Conservation (phyloP, 2,113 vertebrate genomes). For the Scortum barcoo region DNA sequence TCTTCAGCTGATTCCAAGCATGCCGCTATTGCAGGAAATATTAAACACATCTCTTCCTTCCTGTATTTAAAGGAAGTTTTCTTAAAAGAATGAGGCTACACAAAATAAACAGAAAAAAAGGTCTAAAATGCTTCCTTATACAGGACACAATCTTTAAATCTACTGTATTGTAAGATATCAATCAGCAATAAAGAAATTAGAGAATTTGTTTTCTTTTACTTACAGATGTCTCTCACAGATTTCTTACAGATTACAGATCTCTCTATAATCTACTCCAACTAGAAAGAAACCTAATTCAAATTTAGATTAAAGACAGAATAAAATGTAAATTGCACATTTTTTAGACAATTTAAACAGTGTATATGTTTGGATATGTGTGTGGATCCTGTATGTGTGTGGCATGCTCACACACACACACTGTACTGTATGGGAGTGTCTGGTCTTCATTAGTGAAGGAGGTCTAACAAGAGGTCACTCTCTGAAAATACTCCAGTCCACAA, state of each 20-base stretch:
- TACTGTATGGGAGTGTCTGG: slow-evolving; percentile 41
- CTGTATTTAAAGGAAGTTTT: not conserved
- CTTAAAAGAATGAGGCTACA: not conserved
- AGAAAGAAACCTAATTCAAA: not conserved
- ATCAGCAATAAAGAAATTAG: not conserved
- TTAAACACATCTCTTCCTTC: not conserved
- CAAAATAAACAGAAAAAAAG: not conserved
- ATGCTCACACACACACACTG: not conserved
- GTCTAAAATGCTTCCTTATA: not conserved
- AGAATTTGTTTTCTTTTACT: not conserved
- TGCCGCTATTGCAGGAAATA: not conserved
- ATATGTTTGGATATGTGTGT: not conserved
- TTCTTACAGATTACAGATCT: not conserved
- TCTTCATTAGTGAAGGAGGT: slow-evolving; percentile 61
- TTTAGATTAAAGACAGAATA: not conserved
- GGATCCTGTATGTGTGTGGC: slow-evolving; percentile 1
- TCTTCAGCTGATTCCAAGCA: slow-evolving; percentile 3
- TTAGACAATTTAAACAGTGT: not conserved
- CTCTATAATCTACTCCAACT: not conserved
- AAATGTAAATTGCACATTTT: not conserved
- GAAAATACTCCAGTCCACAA: slow-evolving; percentile 21
- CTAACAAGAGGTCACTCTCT: slow-evolving; percentile 59
- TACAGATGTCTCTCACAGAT: too few species aligned
- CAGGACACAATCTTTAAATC: not conserved
- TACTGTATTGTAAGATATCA: not conserved